A percentile compares a stretch with the other conserved stretches of the same genome.
Conservation (phyloP, 2,888 invertebrate species). For the Cataglyphis cursor region DNA sequence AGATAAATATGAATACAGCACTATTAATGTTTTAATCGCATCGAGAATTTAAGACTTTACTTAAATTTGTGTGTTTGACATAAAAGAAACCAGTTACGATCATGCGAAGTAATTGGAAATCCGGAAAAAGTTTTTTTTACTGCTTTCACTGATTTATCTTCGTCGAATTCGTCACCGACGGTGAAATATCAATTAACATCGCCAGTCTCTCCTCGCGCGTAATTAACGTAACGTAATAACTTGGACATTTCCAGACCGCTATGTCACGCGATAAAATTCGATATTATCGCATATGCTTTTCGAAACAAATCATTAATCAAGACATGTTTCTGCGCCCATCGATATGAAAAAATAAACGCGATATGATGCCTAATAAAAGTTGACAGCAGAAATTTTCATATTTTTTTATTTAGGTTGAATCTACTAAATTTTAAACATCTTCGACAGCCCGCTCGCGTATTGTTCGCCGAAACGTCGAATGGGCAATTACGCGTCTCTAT, state of each 20-base stretch:
- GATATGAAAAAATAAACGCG: background rate
- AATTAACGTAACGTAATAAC: constrained; percentile 39
- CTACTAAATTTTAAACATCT: background rate
- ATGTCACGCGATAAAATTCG: constrained; percentile 28
- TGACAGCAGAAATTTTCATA: background rate
- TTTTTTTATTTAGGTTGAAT: background rate
- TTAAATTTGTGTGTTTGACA: constrained; percentile 2
- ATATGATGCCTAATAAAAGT: constrained; percentile 10
- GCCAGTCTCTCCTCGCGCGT: background rate
- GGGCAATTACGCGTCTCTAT: constrained; percentile 18
- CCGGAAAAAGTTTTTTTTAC: constrained; percentile 1
- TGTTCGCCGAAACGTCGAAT: background rate
- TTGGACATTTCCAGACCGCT: background rate
- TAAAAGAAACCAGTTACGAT: background rate
- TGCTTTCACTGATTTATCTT: constrained; percentile 44
- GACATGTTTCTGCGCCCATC: background rate
- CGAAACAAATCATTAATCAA: background rate
- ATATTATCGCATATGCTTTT: constrained; percentile 10
- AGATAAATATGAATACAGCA: background rate
- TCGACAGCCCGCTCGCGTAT: background rate
- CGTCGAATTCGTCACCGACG: constrained; percentile 20
- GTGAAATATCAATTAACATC: constrained; percentile 43
- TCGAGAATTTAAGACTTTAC: constrained; percentile 16
- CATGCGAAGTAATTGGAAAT: constrained; percentile 12
- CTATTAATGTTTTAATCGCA: constrained; percentile 1